Percentiles rank a stretch among this genome's conserved stretches.
phyloP scores from a whole-genome alignment of 2,888 invertebrate genomes.

The Pammene fasciana region DNA sequence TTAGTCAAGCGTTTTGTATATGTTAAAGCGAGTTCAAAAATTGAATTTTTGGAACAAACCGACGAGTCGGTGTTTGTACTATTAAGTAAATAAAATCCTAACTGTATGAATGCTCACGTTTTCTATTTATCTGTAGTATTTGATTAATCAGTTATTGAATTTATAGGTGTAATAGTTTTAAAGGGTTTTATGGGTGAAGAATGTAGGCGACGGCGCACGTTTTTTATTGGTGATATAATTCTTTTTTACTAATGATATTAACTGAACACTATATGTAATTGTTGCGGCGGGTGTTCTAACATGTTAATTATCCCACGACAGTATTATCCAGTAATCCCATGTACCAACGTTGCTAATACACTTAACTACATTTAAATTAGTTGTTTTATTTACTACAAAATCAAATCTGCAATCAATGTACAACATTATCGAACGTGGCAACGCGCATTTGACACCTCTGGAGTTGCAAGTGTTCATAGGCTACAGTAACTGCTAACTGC shows the following conservation, averaged over 20 bases:
- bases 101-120: slow-evolving; percentile 80
- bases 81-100: slow-evolving; percentile 65
- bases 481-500: too few relatives aligned
- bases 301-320: slow-evolving; percentile 72
- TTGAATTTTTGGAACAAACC: slow-evolving; percentile 44
- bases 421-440: too few relatives aligned
- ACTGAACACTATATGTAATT: slow-evolving; percentile 66
- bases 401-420: too few relatives aligned
- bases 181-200: slow-evolving; percentile 66
- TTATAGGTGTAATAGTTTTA: slow-evolving; percentile 78
- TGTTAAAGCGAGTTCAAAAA: slow-evolving; percentile 44
- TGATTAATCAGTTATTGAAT: slow-evolving; percentile 76
- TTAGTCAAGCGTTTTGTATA: slow-evolving; percentile 48
- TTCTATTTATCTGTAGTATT: slow-evolving; percentile 76
- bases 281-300: slow-evolving; percentile 59
- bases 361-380: slow-evolving; percentile 81
- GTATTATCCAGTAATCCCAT: slow-evolving; percentile 82
- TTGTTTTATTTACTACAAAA: slow-evolving; percentile 41
- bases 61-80: slow-evolving; percentile 47
- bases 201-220: slow-evolving; percentile 72
- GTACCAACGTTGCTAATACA: slow-evolving; percentile 84
- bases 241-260: slow-evolving; percentile 73
- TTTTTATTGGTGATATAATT: slow-evolving; percentile 66
- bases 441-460: too few relatives aligned
- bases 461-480: too few relatives aligned